Base-by-base conservation (phyloP, 2,888 invertebrate genomes). In the Lycaena phlaeas region DNA sequence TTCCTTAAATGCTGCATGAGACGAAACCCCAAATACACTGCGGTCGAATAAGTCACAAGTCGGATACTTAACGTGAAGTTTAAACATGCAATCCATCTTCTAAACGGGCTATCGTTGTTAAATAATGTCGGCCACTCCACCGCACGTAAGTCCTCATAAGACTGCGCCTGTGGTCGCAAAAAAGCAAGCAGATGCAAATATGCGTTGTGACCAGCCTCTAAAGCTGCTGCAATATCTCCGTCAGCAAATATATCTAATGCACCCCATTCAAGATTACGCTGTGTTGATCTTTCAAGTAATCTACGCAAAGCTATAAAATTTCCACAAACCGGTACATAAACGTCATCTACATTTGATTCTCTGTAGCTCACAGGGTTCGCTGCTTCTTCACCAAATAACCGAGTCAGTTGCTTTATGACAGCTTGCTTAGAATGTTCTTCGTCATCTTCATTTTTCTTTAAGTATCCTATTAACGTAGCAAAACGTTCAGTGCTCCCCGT, bases 211-310 rank as follows among this genome's bases (percentile, higher is more conserved):
- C 84, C 85, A 9, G 84, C 84, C 51, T 82, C 75, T 18, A 85
- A 48, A 1, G 82, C 73, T 0, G 71, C 65, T 0, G 71, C 72
- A 1, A 82, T 56, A 38, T 85, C 85, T 0, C 85, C 84, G 0
- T 84, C 82, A 10, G 65, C 74, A 38, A 74, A 85, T 1, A 84
- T 46, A 41, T 85, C 85, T 18, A 85, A 44, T 3, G 82, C 67
- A n/a, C 72, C 70, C 84, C 84, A 85, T 46, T 78, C 79, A 17
- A 85, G 48, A 28, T 52, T 53, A 26, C 49, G 58, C 0, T 60
- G 54, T 17, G 53, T 59, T 2, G 53, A 50, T 15, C 51, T 52
- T 3, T 30, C 46, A 0, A 58, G 65, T 42, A 73, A 49, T 10
- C 42, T 47, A 7, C 66, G 57, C 27, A 79, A 40, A 2, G 68